A percentile compares a stretch with the other conserved stretches of the same genome.
These are phyloP conservation scores for Merops nubicus DNA, from an alignment of 2,113 vertebrate species.

Conservation along the genomic window DNA sequence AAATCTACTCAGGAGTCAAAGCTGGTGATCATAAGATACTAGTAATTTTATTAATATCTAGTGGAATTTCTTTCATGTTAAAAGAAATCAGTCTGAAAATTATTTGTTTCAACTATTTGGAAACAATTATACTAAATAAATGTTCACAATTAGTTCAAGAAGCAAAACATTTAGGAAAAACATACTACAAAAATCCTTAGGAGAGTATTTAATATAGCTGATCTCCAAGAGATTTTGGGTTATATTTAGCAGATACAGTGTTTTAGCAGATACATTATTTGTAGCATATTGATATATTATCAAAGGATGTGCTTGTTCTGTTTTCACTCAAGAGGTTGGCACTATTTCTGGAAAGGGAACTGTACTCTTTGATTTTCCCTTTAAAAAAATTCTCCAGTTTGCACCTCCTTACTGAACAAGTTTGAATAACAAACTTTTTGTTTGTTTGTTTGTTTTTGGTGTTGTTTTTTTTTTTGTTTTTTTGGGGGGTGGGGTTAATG, in stretches of 20 bases:
- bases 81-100: not conserved
- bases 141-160: not conserved
- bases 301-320: rapidly evolving
- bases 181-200: not conserved
- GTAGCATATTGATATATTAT: not conserved
- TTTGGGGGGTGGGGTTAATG: no score
- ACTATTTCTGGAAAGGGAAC: not conserved
- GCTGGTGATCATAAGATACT: not conserved
- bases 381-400: rapidly evolving
- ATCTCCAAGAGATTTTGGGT: not conserved
- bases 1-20: not conserved
- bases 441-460: not conserved
- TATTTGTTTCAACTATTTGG: not conserved
- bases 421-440: not conserved
- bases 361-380: not conserved
- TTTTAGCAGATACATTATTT: not conserved
- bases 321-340: not conserved
- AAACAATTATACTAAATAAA: not conserved
- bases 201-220: not conserved
- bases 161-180: not conserved
- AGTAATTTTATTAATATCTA: not conserved
- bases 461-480: not conserved
- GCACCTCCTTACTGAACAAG: not conserved
- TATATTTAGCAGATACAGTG: not conserved
- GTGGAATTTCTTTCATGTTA: not conserved